These are phyloP conservation scores for Scomber scombrus DNA, from an alignment of 2,113 vertebrate species.

Conservation along the genomic window DNA sequence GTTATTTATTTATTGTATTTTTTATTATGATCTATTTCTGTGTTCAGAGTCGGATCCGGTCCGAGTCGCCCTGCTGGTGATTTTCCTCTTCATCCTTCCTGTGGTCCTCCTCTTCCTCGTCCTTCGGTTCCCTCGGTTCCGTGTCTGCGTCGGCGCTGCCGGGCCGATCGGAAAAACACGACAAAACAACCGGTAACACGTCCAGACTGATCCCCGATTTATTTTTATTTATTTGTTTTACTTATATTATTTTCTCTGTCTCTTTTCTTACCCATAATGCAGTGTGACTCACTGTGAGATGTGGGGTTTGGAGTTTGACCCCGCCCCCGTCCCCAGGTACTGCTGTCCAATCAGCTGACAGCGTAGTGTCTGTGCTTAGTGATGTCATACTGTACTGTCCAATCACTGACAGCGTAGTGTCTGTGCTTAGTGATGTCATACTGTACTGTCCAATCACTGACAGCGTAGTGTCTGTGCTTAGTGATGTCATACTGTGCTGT, in stretches of 20 bases:
- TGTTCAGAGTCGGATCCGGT: constrained; percentile 73
- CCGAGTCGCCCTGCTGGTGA: constrained; percentile 80
- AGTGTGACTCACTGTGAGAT: constrained; percentile 68
- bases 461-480: no score
- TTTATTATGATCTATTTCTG: not conserved
- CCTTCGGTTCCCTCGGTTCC: constrained; percentile 74
- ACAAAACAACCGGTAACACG: constrained; percentile 79
- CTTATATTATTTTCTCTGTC: not conserved
- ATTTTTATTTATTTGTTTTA: no score
- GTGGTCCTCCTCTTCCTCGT: constrained; percentile 79
- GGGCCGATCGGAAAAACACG: constrained; percentile 76
- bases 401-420: no score
- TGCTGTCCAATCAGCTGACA: not conserved
- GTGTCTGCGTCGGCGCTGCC: constrained; percentile 69
- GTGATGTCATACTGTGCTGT: no score
- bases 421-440: no score
- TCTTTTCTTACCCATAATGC: constrained; percentile 66
- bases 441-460: no score
- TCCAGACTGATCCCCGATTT: no score
- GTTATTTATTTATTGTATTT: no score
- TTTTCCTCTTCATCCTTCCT: constrained; percentile 84
- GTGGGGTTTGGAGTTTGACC: constrained; percentile 51
- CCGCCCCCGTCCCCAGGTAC: constrained; percentile 55
- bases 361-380: no score
- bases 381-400: no score